Evolutionary conservation across 2,888 invertebrate genomes (phyloP).

Genomic region (Catocala sponsa): DNA sequence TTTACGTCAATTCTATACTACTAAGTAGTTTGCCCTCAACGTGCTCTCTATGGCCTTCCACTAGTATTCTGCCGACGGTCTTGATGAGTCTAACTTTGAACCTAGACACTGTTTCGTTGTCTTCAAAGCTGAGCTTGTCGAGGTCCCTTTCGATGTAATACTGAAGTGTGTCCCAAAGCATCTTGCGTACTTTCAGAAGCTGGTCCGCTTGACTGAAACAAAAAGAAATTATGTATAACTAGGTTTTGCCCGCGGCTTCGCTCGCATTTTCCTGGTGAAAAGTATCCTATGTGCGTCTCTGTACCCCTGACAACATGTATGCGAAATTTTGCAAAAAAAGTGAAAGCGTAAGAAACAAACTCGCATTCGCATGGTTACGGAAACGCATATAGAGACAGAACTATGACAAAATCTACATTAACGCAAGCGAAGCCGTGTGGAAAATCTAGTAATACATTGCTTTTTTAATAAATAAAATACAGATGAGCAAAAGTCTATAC

Average conservation of each 20-base stretch:
- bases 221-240: neutral
- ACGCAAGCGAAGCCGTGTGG: no score
- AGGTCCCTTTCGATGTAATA: slow-evolving; percentile 82
- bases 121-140: slow-evolving; percentile 60
- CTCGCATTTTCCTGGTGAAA: no score
- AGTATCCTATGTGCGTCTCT: no score
- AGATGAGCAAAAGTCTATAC: no score
- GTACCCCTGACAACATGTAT: no score
- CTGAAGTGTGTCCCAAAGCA: slow-evolving; percentile 81
- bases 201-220: slow-evolving; percentile 84
- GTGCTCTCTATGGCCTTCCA: slow-evolving; percentile 65
- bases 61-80: slow-evolving; percentile 67
- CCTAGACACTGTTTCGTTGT: slow-evolving; percentile 54
- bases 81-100: slow-evolving; percentile 73
- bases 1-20: slow-evolving; percentile 15
- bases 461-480: no score
- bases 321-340: no score
- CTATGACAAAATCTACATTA: no score
- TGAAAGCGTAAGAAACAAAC: no score
- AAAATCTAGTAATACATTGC: no score
- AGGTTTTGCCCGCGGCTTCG: neutral
- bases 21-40: slow-evolving; percentile 37
- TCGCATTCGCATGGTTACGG: no score
- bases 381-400: no score
- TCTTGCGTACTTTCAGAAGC: slow-evolving; percentile 77